Evolutionary conservation across 2,888 invertebrate genomes (phyloP).

Genomic region (Maniola hyperantus): DNA sequence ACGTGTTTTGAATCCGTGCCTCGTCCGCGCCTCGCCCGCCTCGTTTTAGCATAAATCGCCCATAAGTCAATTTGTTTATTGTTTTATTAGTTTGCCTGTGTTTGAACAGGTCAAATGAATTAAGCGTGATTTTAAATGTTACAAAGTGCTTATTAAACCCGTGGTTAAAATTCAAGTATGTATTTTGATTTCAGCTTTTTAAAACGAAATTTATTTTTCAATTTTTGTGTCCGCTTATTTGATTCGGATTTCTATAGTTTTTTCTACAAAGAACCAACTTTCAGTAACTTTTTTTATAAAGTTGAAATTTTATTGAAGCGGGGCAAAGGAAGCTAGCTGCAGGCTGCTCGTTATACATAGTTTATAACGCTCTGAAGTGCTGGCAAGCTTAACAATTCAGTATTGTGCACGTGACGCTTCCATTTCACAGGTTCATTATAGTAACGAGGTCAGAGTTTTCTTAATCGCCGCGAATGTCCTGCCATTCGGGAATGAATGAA

Average conservation of each 20-base stretch:
- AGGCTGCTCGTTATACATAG: conserved; percentile 24
- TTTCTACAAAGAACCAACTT: neutral
- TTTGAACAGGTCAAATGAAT: too few species aligned
- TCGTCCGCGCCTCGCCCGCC: too few species aligned
- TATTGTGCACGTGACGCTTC: conserved; percentile 33
- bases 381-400: conserved; percentile 32
- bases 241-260: neutral
- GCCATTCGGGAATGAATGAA: conserved; percentile 14
- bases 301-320: conserved; percentile 12
- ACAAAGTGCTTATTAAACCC: neutral
- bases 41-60: too few species aligned
- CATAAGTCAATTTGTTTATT: too few species aligned
- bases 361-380: conserved; percentile 25
- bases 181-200: neutral
- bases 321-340: conserved; percentile 21
- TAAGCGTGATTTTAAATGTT: neutral
- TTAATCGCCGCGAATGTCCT: conserved; percentile 26
- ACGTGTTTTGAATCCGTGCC: too few species aligned
- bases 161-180: neutral
- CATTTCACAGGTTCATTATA: conserved; percentile 36
- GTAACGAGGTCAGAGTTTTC: conserved; percentile 34
- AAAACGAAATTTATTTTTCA: neutral
- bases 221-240: neutral
- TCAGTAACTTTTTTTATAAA: neutral
- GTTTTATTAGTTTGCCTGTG: too few species aligned